phyloP scores from a whole-genome alignment of 1,140 invertebrate species.

The Druon quercuslanigerum region DNA sequence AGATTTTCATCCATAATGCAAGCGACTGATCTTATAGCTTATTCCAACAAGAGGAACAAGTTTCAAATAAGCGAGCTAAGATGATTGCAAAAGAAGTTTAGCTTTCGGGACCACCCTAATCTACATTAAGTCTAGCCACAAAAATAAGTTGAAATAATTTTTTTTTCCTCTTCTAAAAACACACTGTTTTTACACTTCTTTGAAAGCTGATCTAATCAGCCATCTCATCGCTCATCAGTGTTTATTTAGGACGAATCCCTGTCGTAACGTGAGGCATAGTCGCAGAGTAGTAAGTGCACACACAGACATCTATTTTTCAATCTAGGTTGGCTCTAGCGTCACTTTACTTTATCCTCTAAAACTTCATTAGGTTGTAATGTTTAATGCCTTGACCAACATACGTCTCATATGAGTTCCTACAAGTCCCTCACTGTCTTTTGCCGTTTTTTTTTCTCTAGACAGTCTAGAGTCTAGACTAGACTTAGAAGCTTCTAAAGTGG shows the following conservation, averaged over 20 bases:
- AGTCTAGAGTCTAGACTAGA: not conserved
- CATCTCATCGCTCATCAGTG: slow-evolving; percentile 21
- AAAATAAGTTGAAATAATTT: slow-evolving; percentile 1
- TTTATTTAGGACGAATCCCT: slow-evolving; percentile 24
- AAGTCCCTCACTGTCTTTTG: not conserved
- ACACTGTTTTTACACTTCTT: slow-evolving; percentile 20
- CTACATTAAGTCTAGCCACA: slow-evolving; percentile 21
- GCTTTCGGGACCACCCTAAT: slow-evolving; percentile 26
- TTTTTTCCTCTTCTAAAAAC: slow-evolving; percentile 1
- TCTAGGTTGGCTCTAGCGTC: not conserved
- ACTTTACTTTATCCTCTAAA: slow-evolving; percentile 26
- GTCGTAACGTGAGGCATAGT: slow-evolving; percentile 11
- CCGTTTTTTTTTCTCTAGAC: not conserved
- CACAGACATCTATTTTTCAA: not conserved
- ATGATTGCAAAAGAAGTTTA: slow-evolving; percentile 28
- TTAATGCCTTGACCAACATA: slow-evolving; percentile 19
- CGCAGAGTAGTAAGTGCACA: not conserved
- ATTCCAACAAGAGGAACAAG: slow-evolving; percentile 8
- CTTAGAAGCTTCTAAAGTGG: slow-evolving; percentile 29
- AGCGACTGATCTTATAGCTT: not conserved
- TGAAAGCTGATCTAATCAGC: slow-evolving; percentile 27
- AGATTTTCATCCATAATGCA: slow-evolving; percentile 26
- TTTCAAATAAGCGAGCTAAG: not conserved
- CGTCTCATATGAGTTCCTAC: slow-evolving; percentile 5
- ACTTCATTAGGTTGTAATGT: slow-evolving; percentile 24